A percentile compares a stretch with the other conserved stretches of the same genome.
Evolutionary conservation across 1,140 invertebrate species (phyloP).

Genomic region (roundworm (Caenorhabditis elegans)): DNA sequence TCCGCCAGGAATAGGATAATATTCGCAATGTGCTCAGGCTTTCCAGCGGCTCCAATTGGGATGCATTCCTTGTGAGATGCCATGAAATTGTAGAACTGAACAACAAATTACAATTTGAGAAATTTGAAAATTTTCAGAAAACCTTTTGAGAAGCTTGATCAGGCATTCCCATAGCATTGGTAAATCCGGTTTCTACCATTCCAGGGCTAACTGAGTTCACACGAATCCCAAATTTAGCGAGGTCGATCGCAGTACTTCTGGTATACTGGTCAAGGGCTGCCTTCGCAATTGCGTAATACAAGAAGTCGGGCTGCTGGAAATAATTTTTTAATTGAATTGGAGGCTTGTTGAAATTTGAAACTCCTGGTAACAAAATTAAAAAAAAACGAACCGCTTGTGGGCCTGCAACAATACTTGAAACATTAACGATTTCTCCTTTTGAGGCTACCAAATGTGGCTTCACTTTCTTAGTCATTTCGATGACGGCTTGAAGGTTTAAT

Average conservation of each 20-base stretch:
- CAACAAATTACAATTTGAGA: background rate
- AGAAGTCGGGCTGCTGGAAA: background rate
- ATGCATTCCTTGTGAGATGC: background rate
- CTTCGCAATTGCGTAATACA: background rate
- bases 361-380: too few species aligned
- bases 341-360: too few species aligned
- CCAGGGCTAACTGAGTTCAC: background rate
- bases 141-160: background rate
- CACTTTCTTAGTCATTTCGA: slow-evolving; percentile 80
- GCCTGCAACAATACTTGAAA: background rate
- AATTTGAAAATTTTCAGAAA: too few species aligned
- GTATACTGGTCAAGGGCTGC: background rate
- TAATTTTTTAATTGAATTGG: too few species aligned
- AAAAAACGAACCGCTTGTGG: background rate
- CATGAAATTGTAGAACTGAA: background rate
- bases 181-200: background rate
- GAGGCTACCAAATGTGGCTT: slow-evolving; percentile 65
- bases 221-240: background rate
- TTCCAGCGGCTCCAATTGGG: background rate
- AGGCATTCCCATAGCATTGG: background rate
- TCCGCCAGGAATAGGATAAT: background rate
- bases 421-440: background rate
- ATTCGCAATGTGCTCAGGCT: background rate
- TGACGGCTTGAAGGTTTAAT: slow-evolving; percentile 78
- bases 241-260: background rate